A percentile compares a stretch with the other conserved stretches of the same genome.
Evolutionary conservation across 30 jellyfish, hydroid and myxozoan species (phyloP).

Genomic region (Aurelia coerulea): DNA sequence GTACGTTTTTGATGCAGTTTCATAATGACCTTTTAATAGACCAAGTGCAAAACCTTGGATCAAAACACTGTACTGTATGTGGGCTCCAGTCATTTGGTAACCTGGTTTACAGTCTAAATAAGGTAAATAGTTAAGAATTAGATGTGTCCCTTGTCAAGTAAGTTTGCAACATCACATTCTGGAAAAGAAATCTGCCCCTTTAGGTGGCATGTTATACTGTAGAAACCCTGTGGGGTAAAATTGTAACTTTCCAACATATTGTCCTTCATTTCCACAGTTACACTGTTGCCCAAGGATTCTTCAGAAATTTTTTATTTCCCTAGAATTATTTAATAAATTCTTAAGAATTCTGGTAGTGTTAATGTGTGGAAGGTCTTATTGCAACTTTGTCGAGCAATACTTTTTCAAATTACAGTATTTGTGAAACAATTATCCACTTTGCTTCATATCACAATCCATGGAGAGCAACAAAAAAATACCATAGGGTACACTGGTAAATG

Average conservation of each 20-base stretch:
- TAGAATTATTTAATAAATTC: not conserved
- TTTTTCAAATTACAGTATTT: not conserved
- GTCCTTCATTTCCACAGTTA: too few species aligned
- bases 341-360: not conserved
- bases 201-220: too few species aligned
- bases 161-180: not conserved
- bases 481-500: not conserved
- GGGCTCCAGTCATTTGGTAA: slow-evolving; percentile 12
- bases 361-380: not conserved
- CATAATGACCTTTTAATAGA: not conserved
- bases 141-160: slow-evolving; percentile 17
- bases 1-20: not conserved
- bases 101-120: not conserved
- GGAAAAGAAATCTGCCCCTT: not conserved
- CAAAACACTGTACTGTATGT: not conserved
- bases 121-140: slow-evolving; percentile 4
- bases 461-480: not conserved
- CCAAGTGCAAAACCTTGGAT: not conserved
- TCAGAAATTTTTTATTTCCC: too few species aligned
- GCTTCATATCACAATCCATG: not conserved
- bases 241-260: too few species aligned
- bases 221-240: too few species aligned
- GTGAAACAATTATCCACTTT: not conserved
- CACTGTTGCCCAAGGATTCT: too few species aligned
- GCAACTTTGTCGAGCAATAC: not conserved